phyloP scores from a whole-genome alignment of 2,797 vertebrate species.

The Dendrocincla fuliginosa region DNA sequence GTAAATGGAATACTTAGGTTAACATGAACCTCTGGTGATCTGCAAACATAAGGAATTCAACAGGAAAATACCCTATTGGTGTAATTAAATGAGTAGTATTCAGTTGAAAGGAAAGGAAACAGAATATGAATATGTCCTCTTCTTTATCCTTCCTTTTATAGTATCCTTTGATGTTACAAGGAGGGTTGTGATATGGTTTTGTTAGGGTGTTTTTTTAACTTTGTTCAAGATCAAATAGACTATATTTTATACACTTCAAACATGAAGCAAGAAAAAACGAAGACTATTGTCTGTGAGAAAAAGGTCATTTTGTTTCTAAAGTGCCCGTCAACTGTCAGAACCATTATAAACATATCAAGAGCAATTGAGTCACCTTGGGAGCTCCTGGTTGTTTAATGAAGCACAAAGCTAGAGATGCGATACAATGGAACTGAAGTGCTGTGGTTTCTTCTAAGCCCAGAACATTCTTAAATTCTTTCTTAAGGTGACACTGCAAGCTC shows the following conservation, averaged over 20 bases:
- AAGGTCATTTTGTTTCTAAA: background rate
- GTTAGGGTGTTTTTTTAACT: background rate
- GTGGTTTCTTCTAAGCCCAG: background rate
- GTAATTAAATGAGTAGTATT: background rate
- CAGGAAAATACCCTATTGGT: background rate
- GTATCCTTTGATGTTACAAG: constrained; percentile 21
- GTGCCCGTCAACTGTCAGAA: background rate
- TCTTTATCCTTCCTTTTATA: background rate
- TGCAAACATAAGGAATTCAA: constrained; percentile 24
- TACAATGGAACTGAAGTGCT: background rate
- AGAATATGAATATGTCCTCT: background rate
- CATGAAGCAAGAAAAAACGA: background rate
- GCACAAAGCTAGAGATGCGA: background rate
- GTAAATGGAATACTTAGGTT: background rate
- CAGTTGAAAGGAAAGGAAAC: background rate
- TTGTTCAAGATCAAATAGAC: background rate
- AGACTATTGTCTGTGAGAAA: background rate
- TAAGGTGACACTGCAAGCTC: background rate
- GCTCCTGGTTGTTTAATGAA: background rate
- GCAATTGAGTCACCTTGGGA: background rate
- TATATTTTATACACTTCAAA: constrained; percentile 12
- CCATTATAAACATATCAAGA: constrained; percentile 20
- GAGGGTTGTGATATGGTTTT: background rate
- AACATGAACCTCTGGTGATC: background rate
- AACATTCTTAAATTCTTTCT: background rate